These are phyloP conservation scores for Muricea muricata DNA, from an alignment of 92 coral and sea anemone species.

Conservation along the genomic window DNA sequence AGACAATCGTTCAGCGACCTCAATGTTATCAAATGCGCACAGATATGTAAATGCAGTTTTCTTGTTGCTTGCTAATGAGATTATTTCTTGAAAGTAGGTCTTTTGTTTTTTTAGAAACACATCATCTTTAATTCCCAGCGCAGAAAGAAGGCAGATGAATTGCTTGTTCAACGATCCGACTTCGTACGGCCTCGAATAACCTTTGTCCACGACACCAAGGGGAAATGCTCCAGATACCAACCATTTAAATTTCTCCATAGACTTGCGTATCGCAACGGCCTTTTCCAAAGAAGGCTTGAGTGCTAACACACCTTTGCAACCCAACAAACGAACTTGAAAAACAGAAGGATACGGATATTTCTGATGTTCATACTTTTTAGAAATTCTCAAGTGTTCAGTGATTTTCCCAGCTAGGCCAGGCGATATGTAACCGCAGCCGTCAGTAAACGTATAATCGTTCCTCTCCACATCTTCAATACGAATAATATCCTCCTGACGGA, in stretches of 20 bases:
- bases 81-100: conserved; percentile 72
- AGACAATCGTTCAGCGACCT: conserved; percentile 60
- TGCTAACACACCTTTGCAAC: conserved; percentile 85
- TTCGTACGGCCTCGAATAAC: conserved; percentile 84
- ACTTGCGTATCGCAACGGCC: conserved; percentile 82
- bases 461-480: conserved; percentile 69
- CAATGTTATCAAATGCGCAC: conserved; percentile 64
- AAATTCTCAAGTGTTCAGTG: conserved; percentile 44
- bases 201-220: conserved; percentile 86
- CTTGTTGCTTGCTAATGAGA: conserved; percentile 63
- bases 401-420: conserved; percentile 62
- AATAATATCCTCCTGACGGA: conserved; percentile 59
- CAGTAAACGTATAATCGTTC: conserved; percentile 78
- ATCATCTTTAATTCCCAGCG: conserved; percentile 77
- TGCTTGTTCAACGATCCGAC: conserved; percentile 89
- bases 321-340: conserved; percentile 86
- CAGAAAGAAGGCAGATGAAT: conserved; percentile 84
- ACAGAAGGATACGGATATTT: conserved; percentile 76
- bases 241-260: conserved; percentile 89
- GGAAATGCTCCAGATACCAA: conserved; percentile 74
- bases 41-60: conserved; percentile 76
- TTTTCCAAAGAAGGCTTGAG: conserved; percentile 60
- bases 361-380: conserved; percentile 55
- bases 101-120: conserved; percentile 74
- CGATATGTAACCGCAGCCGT: conserved; percentile 87